These are phyloP conservation scores for Tilapia sparmanii DNA, from an alignment of 2,113 vertebrate genomes.

Conservation along the genomic window DNA sequence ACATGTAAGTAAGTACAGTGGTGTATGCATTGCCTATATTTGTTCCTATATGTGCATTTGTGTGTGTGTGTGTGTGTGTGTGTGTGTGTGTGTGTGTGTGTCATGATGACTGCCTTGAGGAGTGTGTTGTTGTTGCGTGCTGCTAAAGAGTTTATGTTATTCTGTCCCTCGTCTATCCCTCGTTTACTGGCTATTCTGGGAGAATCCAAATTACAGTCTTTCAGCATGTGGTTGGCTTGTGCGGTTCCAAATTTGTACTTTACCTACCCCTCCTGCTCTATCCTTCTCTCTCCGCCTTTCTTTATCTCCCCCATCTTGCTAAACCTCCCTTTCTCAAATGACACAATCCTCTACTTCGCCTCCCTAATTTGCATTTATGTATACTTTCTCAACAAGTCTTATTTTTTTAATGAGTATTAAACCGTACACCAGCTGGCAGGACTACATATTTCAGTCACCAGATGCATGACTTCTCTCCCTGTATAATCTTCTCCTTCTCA, in stretches of 20 bases:
- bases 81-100: background rate
- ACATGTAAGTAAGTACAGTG: background rate
- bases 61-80: background rate
- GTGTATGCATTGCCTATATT: background rate
- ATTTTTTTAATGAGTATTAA: background rate
- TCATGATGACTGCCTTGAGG: constrained; percentile 7
- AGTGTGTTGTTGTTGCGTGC: constrained; percentile 69
- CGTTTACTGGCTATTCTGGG: constrained; percentile 77
- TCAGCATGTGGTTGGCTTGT: constrained; percentile 71
- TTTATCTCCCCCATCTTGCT: background rate
- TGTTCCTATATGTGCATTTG: background rate
- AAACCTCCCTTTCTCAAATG: background rate
- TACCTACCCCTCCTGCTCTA: constrained; percentile 47
- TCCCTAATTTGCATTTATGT: background rate
- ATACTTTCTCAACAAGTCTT: background rate
- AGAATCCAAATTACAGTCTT: constrained; percentile 79
- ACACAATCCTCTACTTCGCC: background rate
- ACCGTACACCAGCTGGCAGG: background rate
- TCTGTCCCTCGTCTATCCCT: constrained; percentile 64
- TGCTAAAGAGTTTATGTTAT: constrained; percentile 72
- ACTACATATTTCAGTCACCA: background rate
- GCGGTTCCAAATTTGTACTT: constrained; percentile 74
- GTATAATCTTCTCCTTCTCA: background rate
- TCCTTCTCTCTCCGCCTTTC: background rate
- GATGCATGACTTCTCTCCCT: background rate